phyloP scores from a whole-genome alignment of 64 coral and sea anemone species.

The Montipora efflorescens region DNA sequence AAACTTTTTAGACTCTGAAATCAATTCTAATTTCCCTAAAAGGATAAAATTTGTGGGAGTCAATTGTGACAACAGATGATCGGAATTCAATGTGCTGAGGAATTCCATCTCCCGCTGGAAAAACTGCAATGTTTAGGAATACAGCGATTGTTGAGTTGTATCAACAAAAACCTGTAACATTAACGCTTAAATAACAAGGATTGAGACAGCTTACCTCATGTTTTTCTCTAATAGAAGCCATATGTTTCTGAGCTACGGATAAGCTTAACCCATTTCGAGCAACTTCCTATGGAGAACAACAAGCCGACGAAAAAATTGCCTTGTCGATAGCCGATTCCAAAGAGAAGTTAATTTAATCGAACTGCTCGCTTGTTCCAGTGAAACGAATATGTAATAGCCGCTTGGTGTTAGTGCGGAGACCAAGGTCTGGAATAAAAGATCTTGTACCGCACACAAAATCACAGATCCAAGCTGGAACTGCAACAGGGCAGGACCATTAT shows the following conservation, averaged over 20 bases:
- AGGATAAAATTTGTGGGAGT: background rate
- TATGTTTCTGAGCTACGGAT: slow-evolving; percentile 15
- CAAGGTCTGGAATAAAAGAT: background rate
- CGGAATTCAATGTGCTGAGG: background rate
- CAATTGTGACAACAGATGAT: background rate
- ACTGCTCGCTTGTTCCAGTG: slow-evolving; percentile 42
- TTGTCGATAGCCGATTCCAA: background rate
- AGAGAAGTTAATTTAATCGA: background rate
- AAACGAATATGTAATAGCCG: background rate
- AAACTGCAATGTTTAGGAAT: slow-evolving; percentile 9
- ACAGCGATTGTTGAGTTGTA: slow-evolving; percentile 25
- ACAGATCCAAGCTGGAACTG: slow-evolving; percentile 19
- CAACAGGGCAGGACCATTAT: slow-evolving; percentile 8
- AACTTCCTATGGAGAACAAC: background rate
- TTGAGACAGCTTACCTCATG: slow-evolving; percentile 26
- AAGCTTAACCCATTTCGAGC: slow-evolving; percentile 29
- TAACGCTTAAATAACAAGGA: slow-evolving; percentile 21
- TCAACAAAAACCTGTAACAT: slow-evolving; percentile 34
- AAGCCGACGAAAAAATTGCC: background rate
- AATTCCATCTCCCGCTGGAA: slow-evolving; percentile 29
- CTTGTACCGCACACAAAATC: slow-evolving; percentile 15
- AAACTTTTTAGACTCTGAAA: background rate
- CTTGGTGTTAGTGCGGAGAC: background rate
- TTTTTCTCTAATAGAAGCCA: slow-evolving; percentile 44
- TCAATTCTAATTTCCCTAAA: background rate